phyloP scores from a whole-genome alignment of 2,797 vertebrate species.

The Cyclopterus lumpus region DNA sequence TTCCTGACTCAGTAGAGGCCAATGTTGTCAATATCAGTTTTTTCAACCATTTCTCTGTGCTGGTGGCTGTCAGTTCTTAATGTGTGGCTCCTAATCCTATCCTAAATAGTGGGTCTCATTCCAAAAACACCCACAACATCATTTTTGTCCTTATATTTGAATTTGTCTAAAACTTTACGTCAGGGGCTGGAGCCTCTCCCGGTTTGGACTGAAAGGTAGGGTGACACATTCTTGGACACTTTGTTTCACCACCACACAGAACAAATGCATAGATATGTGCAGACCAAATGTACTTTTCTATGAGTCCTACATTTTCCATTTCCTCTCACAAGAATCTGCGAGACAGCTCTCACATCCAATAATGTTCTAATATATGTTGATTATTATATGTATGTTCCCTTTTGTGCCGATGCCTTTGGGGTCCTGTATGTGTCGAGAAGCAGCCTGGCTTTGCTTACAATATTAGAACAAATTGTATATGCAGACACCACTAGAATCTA shows the following conservation, averaged over 20 bases:
- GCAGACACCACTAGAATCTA: slow-evolving; percentile 10
- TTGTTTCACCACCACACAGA: not conserved
- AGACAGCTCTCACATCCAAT: slow-evolving; percentile 21
- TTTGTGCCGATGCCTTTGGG: slow-evolving; percentile 27
- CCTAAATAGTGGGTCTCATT: not conserved
- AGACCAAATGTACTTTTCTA: slow-evolving; percentile 30
- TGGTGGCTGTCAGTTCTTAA: slow-evolving; percentile 20
- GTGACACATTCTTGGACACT: slow-evolving; percentile 26
- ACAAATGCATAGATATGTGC: slow-evolving; percentile 8
- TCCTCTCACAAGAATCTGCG: slow-evolving; percentile 24
- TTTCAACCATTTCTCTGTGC: not conserved
- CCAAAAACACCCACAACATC: not conserved
- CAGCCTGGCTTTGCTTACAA: slow-evolving; percentile 43
- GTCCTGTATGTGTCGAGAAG: slow-evolving; percentile 21
- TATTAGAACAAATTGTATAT: slow-evolving; percentile 36
- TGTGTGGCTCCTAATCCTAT: not conserved
- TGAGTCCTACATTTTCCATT: slow-evolving; percentile 38
- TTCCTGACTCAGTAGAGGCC: not conserved
- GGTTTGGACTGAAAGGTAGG: not conserved
- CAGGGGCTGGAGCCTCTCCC: not conserved
- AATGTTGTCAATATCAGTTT: slow-evolving; percentile 7
- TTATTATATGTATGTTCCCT: too few species aligned
- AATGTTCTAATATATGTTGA: slow-evolving; percentile 42
- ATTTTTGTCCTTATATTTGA: slow-evolving; percentile 6
- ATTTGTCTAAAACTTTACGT: not conserved